Evolutionary conservation across 2,888 invertebrate species (phyloP).

Genomic region (Chrysolina haemoptera): DNA sequence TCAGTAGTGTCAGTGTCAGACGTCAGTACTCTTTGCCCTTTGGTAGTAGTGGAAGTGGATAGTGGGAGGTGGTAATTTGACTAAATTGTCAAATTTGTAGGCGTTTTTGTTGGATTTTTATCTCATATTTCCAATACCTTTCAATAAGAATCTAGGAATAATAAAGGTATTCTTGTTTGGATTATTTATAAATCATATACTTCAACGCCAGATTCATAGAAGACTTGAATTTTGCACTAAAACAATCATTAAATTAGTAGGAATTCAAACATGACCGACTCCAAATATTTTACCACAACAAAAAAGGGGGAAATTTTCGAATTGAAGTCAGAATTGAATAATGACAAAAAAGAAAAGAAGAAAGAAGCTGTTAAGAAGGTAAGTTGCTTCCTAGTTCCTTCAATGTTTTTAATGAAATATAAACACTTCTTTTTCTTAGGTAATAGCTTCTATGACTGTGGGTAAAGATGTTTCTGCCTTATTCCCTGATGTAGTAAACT

Average conservation of each 20-base stretch:
- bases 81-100: constrained; percentile 2
- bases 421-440: constrained; percentile 72
- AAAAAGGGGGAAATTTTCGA: constrained; percentile 99
- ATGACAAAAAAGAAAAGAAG: constrained; percentile 99
- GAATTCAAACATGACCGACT: constrained; percentile 93
- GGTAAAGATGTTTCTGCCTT: constrained; percentile 99
- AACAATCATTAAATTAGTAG: not conserved
- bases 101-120: not conserved
- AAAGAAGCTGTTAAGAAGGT: constrained; percentile 99
- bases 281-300: constrained; percentile 99
- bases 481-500: constrained; percentile 99
- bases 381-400: constrained; percentile 49
- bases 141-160: too few relatives aligned
- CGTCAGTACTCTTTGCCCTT: too few relatives aligned
- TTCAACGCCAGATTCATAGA: too few relatives aligned
- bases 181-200: too few relatives aligned
- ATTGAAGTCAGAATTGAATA: constrained; percentile 97
- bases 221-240: too few relatives aligned
- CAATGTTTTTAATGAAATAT: not conserved
- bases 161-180: too few relatives aligned
- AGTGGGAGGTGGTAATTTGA: too few relatives aligned
- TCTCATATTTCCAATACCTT: too few relatives aligned
- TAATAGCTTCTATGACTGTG: constrained; percentile 99
- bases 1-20: too few relatives aligned
- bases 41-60: too few relatives aligned